Percentiles rank a stretch among this genome's conserved stretches.
phyloP scores from a whole-genome alignment of 1,140 invertebrate genomes.

The Drosophila nigrodunni region DNA sequence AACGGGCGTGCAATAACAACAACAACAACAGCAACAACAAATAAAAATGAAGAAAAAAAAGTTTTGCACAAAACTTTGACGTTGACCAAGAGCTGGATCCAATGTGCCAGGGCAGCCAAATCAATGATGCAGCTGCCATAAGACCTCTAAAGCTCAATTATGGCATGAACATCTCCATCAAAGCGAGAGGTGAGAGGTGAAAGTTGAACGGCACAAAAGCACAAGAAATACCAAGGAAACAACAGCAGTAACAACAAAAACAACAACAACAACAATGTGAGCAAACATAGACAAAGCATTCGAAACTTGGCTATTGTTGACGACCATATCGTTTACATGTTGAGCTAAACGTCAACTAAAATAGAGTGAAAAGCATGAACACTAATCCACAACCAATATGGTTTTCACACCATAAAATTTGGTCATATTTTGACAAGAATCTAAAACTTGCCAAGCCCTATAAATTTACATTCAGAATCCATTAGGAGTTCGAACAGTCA shows the following conservation, averaged over 20 bases:
- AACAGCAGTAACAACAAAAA: slow-evolving; percentile 21
- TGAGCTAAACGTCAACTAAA: slow-evolving; percentile 47
- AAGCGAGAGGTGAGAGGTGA: slow-evolving; percentile 1
- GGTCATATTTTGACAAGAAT: too few species aligned
- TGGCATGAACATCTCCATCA: slow-evolving; percentile 41
- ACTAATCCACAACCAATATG: not conserved
- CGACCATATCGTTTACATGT: slow-evolving; percentile 54
- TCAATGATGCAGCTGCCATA: slow-evolving; percentile 79
- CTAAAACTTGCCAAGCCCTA: too few species aligned
- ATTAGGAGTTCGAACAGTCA: too few species aligned
- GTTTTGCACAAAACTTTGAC: slow-evolving; percentile 69
- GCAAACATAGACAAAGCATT: slow-evolving; percentile 29
- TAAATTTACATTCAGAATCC: too few species aligned
- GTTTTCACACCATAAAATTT: too few species aligned
- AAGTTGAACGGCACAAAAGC: not conserved
- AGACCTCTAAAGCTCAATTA: slow-evolving; percentile 79
- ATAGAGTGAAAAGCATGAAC: not conserved
- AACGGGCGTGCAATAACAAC: slow-evolving; percentile 40
- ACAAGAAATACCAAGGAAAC: slow-evolving; percentile 1
- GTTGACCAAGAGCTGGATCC: slow-evolving; percentile 4
- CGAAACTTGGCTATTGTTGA: slow-evolving; percentile 51
- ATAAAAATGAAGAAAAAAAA: slow-evolving; percentile 52
- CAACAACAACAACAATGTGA: slow-evolving; percentile 21
- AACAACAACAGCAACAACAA: slow-evolving; percentile 47
- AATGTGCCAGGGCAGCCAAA: slow-evolving; percentile 42